Evolutionary conservation across 2,113 vertebrate species (phyloP).

Genomic region (Labrus mixtus): DNA sequence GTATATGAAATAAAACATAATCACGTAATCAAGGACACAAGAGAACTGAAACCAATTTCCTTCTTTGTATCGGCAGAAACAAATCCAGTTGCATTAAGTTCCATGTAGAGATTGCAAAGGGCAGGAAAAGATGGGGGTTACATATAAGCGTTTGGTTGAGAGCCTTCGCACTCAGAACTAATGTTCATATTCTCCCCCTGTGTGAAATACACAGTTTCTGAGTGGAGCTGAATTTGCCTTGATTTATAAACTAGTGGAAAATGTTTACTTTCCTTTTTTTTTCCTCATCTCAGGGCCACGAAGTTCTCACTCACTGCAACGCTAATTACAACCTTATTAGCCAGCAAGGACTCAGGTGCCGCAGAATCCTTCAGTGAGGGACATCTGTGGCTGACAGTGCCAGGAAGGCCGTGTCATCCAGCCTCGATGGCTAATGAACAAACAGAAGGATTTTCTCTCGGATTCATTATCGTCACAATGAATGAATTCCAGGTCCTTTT

Average conservation of each 20-base stretch:
- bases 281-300: slow-evolving; percentile 58
- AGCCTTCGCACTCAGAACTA: too few species aligned
- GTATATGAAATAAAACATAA: slow-evolving; percentile 11
- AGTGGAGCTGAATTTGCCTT: slow-evolving; percentile 49
- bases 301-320: slow-evolving; percentile 63
- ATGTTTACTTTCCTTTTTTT: slow-evolving; percentile 52
- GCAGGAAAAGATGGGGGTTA: slow-evolving; percentile 2
- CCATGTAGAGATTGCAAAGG: slow-evolving; percentile 19
- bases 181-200: too few species aligned
- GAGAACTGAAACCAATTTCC: slow-evolving; percentile 32
- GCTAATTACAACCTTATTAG: slow-evolving; percentile 81
- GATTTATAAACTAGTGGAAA: slow-evolving; percentile 61
- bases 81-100: slow-evolving; percentile 19
- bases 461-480: slow-evolving; percentile 77
- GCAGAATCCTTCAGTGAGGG: slow-evolving; percentile 77
- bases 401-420: slow-evolving; percentile 70
- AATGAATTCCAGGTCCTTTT: slow-evolving; percentile 75
- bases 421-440: slow-evolving; percentile 79
- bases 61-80: neutral
- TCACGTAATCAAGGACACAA: slow-evolving; percentile 54
- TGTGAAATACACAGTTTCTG: slow-evolving; percentile 6
- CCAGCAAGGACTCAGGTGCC: slow-evolving; percentile 77
- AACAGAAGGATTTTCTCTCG: slow-evolving; percentile 77
- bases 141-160: slow-evolving; percentile 20
- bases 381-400: slow-evolving; percentile 78